Evolutionary conservation across 2,888 invertebrate genomes (phyloP).

Genomic region (Gymnoscelis rufifasciata): DNA sequence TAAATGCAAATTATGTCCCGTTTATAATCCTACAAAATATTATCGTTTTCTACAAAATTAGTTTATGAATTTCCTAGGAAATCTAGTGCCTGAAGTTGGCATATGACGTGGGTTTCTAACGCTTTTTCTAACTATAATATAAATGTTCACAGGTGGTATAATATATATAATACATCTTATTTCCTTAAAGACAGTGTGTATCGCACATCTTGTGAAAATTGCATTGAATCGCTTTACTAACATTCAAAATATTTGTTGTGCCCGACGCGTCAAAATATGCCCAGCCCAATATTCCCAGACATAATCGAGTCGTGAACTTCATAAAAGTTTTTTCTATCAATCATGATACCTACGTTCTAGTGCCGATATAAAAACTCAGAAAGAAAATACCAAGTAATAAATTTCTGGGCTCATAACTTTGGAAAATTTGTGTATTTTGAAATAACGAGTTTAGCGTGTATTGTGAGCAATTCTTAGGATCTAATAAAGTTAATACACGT

Average conservation of each 20-base stretch:
- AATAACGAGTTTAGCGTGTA: background rate
- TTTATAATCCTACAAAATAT: too few species aligned
- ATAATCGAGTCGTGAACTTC: slow-evolving; percentile 18
- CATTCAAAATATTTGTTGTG: slow-evolving; percentile 30
- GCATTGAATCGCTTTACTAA: slow-evolving; percentile 35
- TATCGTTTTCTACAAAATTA: too few species aligned
- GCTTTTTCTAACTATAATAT: too few species aligned
- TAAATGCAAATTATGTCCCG: too few species aligned
- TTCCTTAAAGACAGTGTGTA: slow-evolving; percentile 12
- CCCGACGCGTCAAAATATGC: slow-evolving; percentile 25
- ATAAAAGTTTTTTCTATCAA: slow-evolving; percentile 16
- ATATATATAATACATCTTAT: background rate
- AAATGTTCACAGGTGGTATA: too few species aligned
- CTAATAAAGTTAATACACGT: too few species aligned
- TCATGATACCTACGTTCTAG: slow-evolving; percentile 15
- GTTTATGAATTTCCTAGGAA: too few species aligned
- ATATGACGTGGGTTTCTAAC: too few species aligned
- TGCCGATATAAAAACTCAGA: slow-evolving; percentile 4
- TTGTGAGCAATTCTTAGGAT: too few species aligned
- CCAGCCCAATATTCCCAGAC: slow-evolving; percentile 15
- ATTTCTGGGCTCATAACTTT: background rate
- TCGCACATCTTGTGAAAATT: slow-evolving; percentile 33
- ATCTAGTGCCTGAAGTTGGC: too few species aligned
- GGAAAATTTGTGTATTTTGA: background rate
- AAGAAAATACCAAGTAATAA: slow-evolving; percentile 4